A percentile compares a stretch with the other conserved stretches of the same genome.
Evolutionary conservation across 2,888 invertebrate species (phyloP).

Genomic region (Leptinotarsa juncta): DNA sequence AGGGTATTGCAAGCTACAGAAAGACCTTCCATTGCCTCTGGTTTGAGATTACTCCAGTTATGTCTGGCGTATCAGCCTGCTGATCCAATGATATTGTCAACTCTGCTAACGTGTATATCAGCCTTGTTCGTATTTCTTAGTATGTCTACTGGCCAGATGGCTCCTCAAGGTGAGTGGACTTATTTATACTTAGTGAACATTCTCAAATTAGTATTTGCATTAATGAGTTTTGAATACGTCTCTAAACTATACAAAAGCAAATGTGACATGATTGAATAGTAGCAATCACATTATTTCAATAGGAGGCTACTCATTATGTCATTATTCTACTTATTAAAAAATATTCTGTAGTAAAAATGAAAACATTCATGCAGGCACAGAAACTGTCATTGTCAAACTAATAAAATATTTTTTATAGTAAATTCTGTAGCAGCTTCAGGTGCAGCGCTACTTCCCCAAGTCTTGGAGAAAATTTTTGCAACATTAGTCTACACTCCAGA

Average conservation of each 20-base stretch:
- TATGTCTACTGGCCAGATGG: conserved; percentile 85
- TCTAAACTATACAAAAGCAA: too few species aligned
- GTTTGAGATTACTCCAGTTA: conserved; percentile 81
- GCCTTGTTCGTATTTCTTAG: conserved; percentile 91
- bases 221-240: too few species aligned
- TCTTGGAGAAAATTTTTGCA: conserved; percentile 90
- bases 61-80: conserved; percentile 81
- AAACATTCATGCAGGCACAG: too few species aligned
- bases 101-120: conserved; percentile 90
- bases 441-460: conserved; percentile 78
- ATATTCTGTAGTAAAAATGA: too few species aligned
- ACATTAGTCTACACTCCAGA: conserved; percentile 81
- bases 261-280: too few species aligned
- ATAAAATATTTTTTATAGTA: conserved; percentile 51
- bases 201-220: not conserved
- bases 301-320: too few species aligned
- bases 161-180: conserved; percentile 60
- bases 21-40: conserved; percentile 80
- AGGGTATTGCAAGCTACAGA: conserved; percentile 79
- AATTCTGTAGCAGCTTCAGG: conserved; percentile 75
- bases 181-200: conserved; percentile 14
- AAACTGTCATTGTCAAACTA: too few species aligned
- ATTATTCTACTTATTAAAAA: too few species aligned
- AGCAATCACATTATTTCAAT: too few species aligned
- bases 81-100: conserved; percentile 85